Conservation (phyloP, 2,797 vertebrate species). For the Amniataba percoides region DNA sequence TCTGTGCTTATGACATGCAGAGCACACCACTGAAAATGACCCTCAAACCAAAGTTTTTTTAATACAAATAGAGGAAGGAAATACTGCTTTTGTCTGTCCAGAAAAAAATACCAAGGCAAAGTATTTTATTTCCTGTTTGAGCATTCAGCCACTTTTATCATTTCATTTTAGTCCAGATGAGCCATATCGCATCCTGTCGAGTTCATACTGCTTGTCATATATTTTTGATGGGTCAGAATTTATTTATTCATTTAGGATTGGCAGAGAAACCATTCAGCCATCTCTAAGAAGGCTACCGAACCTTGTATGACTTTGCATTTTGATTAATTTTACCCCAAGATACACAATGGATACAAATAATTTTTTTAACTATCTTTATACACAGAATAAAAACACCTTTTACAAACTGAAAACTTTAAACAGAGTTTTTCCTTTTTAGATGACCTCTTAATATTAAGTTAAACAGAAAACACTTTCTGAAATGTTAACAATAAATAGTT, state of each 20-base stretch:
- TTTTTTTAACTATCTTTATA: constrained; percentile 88
- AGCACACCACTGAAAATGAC: not conserved
- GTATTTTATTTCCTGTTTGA: constrained; percentile 19
- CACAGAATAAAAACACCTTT: constrained; percentile 92
- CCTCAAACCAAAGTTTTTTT: constrained; percentile 7
- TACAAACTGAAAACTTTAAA: constrained; percentile 92
- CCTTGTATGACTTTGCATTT: not conserved
- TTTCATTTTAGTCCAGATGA: not conserved
- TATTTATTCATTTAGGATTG: not conserved
- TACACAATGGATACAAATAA: constrained; percentile 27
- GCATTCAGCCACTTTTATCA: not conserved
- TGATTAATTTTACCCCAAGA: not conserved
- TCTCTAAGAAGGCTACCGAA: not conserved
- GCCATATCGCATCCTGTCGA: not conserved
- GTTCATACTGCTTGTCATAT: not conserved
- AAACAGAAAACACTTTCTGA: constrained; percentile 89
- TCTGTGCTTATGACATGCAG: not conserved
- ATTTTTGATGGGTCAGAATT: not conserved
- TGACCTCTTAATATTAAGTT: constrained; percentile 90
- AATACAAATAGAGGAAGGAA: constrained; percentile 9
- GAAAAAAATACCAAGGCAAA: not conserved
- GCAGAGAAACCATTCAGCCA: not conserved
- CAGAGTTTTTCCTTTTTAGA: constrained; percentile 88
- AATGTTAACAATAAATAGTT: constrained; percentile 97
- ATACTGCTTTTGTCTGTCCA: not conserved